Base-by-base conservation (phyloP, 2,888 invertebrate species). In the Holacanthella duospinosa region DNA sequence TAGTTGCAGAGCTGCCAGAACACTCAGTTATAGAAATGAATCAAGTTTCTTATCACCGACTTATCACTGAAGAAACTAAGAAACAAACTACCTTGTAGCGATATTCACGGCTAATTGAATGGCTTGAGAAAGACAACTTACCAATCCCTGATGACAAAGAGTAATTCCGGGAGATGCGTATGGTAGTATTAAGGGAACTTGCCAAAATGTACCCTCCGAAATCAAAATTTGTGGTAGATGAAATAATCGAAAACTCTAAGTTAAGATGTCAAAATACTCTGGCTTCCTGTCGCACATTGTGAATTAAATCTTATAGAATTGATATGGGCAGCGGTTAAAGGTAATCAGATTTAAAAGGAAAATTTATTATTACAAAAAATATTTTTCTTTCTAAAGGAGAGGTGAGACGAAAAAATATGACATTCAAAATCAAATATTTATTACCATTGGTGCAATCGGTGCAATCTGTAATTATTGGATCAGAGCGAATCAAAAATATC, bases 1-100 rank as follows among this genome's bases (percentile, higher is more conserved):
- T 61, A 3, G 4, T 61, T 2, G 16, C 54, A 6, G 24, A 12
- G 4, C 4, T 55, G 3, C 61, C 61, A 9, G 36, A 61, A 24
- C 25, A 29, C 24, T 61, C 61, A 24, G 27, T 61, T 2, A 2
- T 61, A 12, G 55, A 55, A 24, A 19, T 61, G 2, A 55, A 36
- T 3, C 53, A 24, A 4, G 61, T 55, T 54, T 54, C 21, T 4
- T 61, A 61, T 21, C 61, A 61, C 26, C 6, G 43, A n/a, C n/a
- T 19, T 3, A 12, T 16, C 25, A 25, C 21, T 21, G n/a, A 26
- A 43, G 43, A 43, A 21, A 21, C 6, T 16, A 61, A 55, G 43
- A 61, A 61, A 21, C 55, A 55, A 25, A 55, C 25, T 19, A 36
- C 43, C 19, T 9, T 2, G 3, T 61, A 55, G 61, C 25, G 43